Evolutionary conservation across 2,797 vertebrate species (phyloP).

Genomic region (Podarcis siculus): DNA sequence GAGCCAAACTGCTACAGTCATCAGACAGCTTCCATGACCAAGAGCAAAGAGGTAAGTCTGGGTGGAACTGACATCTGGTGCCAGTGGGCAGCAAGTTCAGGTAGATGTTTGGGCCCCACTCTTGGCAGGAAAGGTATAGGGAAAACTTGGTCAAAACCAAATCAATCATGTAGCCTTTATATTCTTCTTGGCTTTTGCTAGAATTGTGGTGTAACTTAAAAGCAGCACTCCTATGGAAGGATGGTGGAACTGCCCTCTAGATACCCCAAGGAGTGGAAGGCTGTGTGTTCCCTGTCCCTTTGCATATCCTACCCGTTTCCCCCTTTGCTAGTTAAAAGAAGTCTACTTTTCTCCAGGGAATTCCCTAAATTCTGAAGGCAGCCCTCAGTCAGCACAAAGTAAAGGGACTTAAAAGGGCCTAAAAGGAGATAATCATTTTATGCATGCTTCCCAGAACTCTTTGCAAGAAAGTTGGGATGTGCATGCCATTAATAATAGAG

Average conservation of each 20-base stretch:
- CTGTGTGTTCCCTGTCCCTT: too few relatives aligned
- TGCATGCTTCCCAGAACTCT: neutral
- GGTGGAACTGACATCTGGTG: neutral
- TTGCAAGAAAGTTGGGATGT: neutral
- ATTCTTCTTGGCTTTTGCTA: neutral
- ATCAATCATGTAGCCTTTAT: neutral
- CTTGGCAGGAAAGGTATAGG: too few relatives aligned
- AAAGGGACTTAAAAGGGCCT: too few relatives aligned
- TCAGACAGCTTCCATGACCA: conserved; percentile 29
- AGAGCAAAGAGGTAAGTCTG: conserved; percentile 3
- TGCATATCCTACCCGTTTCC: neutral
- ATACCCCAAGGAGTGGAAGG: neutral
- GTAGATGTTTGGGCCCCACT: neutral
- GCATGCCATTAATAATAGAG: neutral
- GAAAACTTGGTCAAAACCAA: neutral
- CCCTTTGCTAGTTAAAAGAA: neutral
- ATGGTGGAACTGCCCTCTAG: neutral
- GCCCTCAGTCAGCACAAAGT: neutral
- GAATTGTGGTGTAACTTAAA: neutral
- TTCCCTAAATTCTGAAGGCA: neutral
- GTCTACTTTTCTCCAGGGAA: neutral
- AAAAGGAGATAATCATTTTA: neutral
- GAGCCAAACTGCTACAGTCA: conserved; percentile 68
- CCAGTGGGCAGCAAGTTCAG: neutral
- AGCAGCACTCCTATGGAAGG: neutral